Evolutionary conservation across 2,888 invertebrate species (phyloP).

Genomic region (Dromius quadrimaculatus): DNA sequence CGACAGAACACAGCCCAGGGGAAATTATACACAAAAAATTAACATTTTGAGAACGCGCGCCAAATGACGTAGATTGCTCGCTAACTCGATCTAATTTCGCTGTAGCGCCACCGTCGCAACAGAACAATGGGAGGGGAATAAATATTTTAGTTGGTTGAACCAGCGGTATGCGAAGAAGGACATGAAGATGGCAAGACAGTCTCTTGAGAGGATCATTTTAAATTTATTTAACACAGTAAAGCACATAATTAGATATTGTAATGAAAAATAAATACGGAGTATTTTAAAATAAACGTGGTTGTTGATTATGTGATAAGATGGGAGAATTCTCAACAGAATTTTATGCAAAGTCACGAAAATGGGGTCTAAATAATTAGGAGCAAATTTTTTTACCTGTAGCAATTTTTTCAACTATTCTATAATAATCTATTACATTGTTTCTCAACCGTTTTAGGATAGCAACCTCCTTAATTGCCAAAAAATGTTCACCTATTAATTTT

Average conservation of each 20-base stretch:
- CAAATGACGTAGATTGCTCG: conserved; percentile 50
- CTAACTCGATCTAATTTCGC: conserved; percentile 49
- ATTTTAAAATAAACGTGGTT: not conserved
- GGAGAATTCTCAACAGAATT: too few species aligned
- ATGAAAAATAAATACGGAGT: conserved; percentile 21
- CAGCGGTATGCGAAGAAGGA: not conserved
- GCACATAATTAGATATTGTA: not conserved
- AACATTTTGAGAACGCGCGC: conserved; percentile 58
- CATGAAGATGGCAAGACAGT: not conserved
- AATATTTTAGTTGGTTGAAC: conserved; percentile 18
- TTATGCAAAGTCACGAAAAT: too few species aligned
- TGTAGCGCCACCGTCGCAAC: conserved; percentile 1
- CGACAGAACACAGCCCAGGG: conserved; percentile 58
- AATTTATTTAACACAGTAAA: conserved; percentile 25
- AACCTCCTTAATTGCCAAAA: too few species aligned
- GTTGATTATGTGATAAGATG: not conserved
- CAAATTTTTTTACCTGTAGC: too few species aligned
- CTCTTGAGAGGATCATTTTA: conserved; percentile 20
- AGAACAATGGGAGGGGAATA: not conserved
- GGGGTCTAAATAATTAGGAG: too few species aligned
- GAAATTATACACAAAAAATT: conserved; percentile 64
- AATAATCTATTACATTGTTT: too few species aligned
- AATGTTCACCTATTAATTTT: too few species aligned
- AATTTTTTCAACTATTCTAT: too few species aligned
- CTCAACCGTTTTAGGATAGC: too few species aligned